Percentiles rank a stretch among this genome's conserved stretches.
Evolutionary conservation across 2,888 invertebrate genomes (phyloP).

Genomic region (Flexamia atlantica): DNA sequence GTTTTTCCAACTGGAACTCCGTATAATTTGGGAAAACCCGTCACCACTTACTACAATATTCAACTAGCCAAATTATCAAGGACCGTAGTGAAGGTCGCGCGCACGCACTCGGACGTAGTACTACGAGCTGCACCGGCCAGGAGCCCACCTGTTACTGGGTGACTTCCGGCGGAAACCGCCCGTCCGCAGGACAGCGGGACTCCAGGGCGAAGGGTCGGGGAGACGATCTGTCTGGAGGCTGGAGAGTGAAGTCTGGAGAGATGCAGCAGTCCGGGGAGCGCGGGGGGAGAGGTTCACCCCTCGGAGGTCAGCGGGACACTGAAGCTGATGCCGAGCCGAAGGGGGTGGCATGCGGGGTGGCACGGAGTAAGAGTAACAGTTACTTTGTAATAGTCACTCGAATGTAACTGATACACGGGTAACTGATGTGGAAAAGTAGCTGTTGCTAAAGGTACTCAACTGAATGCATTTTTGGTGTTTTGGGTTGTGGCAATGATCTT

Average conservation of each 20-base stretch:
- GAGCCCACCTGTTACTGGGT: neutral
- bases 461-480: no score
- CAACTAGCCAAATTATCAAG: no score
- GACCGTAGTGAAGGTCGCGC: constrained; percentile 15
- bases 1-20: no score
- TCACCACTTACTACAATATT: no score
- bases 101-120: constrained; percentile 50
- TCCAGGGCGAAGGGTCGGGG: neutral
- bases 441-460: no score
- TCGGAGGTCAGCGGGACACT: neutral
- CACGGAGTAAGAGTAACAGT: no score
- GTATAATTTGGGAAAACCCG: neutral
- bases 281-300: neutral
- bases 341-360: neutral
- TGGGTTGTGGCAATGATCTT: no score
- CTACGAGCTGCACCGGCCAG: constrained; percentile 28
- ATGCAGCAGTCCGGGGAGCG: constrained; percentile 1
- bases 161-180: neutral
- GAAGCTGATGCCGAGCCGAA: neutral
- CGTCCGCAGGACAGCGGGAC: neutral
- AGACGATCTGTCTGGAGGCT: no score
- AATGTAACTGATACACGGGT: no score
- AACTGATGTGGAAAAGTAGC: no score
- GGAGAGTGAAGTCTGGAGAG: no score
- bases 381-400: no score